These are phyloP conservation scores for Orgyia antiqua DNA, from an alignment of 2,888 invertebrate species.

Conservation along the genomic window DNA sequence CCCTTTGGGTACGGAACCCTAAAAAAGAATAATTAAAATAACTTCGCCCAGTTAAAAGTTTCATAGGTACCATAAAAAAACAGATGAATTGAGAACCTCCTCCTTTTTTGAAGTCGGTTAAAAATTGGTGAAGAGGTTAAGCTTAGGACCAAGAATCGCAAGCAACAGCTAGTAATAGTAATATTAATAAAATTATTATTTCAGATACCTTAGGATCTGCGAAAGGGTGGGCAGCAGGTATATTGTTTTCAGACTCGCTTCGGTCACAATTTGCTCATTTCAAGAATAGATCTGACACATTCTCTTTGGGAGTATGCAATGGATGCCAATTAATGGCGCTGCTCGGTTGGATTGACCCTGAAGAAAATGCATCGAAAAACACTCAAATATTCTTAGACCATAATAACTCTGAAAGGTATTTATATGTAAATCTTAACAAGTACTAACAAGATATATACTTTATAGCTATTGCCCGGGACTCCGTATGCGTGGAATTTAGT, in stretches of 20 bases:
- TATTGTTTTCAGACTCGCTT: constrained; percentile 88
- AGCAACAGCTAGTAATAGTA: too few relatives aligned
- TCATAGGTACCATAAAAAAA: too few relatives aligned
- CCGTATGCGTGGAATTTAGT: too few relatives aligned
- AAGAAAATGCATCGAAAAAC: constrained; percentile 35
- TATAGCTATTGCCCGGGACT: too few relatives aligned
- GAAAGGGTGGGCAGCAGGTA: constrained; percentile 98
- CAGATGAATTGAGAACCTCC: too few relatives aligned
- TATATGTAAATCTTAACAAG: background rate
- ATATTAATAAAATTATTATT: constrained; percentile 6
- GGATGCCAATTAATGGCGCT: constrained; percentile 98
- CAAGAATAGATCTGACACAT: constrained; percentile 86
- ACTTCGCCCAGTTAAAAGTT: too few relatives aligned
- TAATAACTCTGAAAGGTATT: constrained; percentile 92
- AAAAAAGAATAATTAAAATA: too few relatives aligned
- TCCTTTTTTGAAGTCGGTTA: too few relatives aligned
- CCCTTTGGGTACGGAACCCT: too few relatives aligned
- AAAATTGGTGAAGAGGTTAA: too few relatives aligned
- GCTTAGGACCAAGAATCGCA: too few relatives aligned
- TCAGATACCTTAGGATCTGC: constrained; percentile 96
- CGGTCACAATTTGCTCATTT: constrained; percentile 88
- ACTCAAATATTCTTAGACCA: constrained; percentile 86
- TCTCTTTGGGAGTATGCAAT: constrained; percentile 98
- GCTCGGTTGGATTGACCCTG: constrained; percentile 91
- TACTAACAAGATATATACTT: too few relatives aligned